These are phyloP conservation scores for Cacoxenus indagator DNA, from an alignment of 2,888 invertebrate species.

Conservation along the genomic window DNA sequence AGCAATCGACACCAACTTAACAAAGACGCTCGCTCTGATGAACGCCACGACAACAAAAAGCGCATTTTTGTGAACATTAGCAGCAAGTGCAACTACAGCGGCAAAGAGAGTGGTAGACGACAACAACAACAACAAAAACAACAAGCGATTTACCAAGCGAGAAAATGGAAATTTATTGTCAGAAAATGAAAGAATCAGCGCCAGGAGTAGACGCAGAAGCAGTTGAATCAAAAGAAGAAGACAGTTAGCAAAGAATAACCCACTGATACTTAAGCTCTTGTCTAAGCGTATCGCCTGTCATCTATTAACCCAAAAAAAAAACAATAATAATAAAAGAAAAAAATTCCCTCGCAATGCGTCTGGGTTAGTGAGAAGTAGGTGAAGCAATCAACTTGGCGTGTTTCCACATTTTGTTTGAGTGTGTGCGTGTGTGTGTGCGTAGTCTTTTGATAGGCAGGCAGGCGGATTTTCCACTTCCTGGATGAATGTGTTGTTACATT, in stretches of 20 bases:
- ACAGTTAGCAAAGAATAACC: too few species aligned
- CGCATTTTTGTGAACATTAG: background rate
- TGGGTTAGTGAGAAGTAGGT: background rate
- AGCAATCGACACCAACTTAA: slow-evolving; percentile 62
- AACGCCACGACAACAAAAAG: slow-evolving; percentile 20
- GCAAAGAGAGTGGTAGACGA: slow-evolving; percentile 11
- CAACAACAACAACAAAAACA: slow-evolving; percentile 33
- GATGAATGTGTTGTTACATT: too few species aligned
- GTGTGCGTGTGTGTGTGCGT: background rate
- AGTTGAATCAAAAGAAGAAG: background rate
- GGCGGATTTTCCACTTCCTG: too few species aligned
- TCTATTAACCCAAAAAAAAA: too few species aligned
- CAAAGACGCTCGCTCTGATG: slow-evolving; percentile 29
- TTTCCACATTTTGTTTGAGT: background rate
- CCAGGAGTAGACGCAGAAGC: slow-evolving; percentile 8
- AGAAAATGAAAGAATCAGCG: slow-evolving; percentile 58
- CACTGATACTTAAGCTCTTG: background rate
- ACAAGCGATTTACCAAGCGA: slow-evolving; percentile 59
- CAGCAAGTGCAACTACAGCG: slow-evolving; percentile 48
- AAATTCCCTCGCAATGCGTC: background rate
- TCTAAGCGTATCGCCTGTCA: too few species aligned
- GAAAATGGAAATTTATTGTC: slow-evolving; percentile 66
- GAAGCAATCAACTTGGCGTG: slow-evolving; percentile 55
- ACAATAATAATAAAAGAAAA: too few species aligned
- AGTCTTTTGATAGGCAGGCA: background rate